Percentiles rank a stretch among this genome's conserved stretches.
Evolutionary conservation across 2,113 vertebrate species (phyloP).

Genomic region (Gulo gulo): DNA sequence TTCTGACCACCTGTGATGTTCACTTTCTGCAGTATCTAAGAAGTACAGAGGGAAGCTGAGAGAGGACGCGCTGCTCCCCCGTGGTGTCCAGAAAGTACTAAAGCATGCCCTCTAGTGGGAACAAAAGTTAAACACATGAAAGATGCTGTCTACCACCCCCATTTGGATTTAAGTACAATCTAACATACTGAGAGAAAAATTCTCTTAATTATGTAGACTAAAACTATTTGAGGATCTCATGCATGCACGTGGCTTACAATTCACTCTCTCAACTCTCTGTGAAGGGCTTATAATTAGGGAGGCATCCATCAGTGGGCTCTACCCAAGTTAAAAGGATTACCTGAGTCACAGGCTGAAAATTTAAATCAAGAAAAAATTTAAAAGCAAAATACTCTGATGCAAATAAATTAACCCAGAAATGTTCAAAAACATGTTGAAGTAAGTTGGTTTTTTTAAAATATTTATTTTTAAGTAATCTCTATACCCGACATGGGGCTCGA

Average conservation of each 20-base stretch:
- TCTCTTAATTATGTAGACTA: background rate
- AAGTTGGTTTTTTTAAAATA: background rate
- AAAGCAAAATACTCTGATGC: background rate
- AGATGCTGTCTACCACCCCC: background rate
- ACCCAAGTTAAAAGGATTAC: background rate
- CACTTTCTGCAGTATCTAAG: background rate
- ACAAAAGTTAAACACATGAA: background rate
- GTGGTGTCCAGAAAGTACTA: background rate
- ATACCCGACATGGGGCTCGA: background rate
- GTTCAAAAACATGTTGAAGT: background rate
- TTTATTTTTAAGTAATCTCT: background rate
- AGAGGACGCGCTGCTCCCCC: background rate
- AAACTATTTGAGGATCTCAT: background rate
- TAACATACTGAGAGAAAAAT: fast-evolving
- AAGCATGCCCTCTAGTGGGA: conserved; percentile 37
- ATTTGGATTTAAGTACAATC: background rate
- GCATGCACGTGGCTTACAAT: background rate
- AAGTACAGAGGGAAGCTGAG: fast-evolving
- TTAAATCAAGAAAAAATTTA: background rate
- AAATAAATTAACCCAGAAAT: background rate
- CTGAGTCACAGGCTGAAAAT: background rate
- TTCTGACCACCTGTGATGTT: background rate
- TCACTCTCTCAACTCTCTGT: background rate
- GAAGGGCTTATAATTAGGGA: background rate
- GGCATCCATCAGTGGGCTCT: background rate